Percentiles rank a stretch among this genome's conserved stretches.
Evolutionary conservation across 2,797 vertebrate species (phyloP).

Genomic region (Sebastes umbrosus): DNA sequence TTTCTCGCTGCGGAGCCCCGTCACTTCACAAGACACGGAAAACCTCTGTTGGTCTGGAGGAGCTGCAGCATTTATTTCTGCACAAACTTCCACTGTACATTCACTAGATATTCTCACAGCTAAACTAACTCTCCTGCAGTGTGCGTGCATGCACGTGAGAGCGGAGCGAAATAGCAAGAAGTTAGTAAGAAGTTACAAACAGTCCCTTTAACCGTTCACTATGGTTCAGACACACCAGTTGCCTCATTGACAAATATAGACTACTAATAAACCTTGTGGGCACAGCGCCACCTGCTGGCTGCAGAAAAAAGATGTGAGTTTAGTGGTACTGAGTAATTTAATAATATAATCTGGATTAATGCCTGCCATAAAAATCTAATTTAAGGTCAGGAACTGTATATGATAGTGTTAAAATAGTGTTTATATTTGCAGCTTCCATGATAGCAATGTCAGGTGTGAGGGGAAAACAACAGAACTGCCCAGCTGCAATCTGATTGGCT

Average conservation of each 20-base stretch:
- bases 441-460: background rate
- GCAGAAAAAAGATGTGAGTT: background rate
- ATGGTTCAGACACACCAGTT: background rate
- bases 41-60: too few species aligned
- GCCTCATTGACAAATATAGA: background rate
- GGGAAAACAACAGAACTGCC: background rate
- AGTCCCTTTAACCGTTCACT: background rate
- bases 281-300: background rate
- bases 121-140: too few species aligned
- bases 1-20: too few species aligned
- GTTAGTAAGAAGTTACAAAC: too few species aligned
- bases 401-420: background rate
- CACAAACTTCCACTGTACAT: too few species aligned
- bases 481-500: background rate
- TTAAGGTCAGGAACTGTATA: background rate
- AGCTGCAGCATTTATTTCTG: too few species aligned
- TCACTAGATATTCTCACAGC: too few species aligned
- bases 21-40: too few species aligned
- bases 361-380: background rate
- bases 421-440: background rate
- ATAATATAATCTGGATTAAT: background rate
- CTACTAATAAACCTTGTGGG: background rate
- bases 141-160: too few species aligned
- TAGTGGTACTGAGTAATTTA: background rate
- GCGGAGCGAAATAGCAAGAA: too few species aligned